Evolutionary conservation across 30 jellyfish, hydroid and myxozoan species (phyloP), one percentile per base, ranked within the genome.

Genomic region (Hydractinia echinata): DNA sequence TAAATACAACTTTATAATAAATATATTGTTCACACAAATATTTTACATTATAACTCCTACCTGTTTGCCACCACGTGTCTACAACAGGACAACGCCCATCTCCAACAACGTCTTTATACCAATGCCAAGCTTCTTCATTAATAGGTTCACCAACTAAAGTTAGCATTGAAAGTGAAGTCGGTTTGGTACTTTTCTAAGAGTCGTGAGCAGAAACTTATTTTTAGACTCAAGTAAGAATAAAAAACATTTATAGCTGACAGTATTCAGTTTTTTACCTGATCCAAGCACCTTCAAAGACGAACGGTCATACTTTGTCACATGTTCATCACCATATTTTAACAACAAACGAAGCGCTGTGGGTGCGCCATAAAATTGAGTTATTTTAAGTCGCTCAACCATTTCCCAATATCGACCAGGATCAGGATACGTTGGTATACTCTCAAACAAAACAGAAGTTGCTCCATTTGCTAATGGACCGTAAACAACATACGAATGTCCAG

Each of bases 11-110:
- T 30, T 30, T 30, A 30, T 30, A 30, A 30, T 2, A 30, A 30
- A 30, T 30, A 30, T 30, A 30, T 30, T 30, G 44, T 30, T 30
- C 44, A 30, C 44, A 30, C 44, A 30, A 30, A 0, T 30, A 30
- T 30, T 30, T 30, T 30, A 30, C 44, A 30, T 30, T 30, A 30
- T 2, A 30, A 30, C 8, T 52, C 54, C 19, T 53, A 87, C 99
- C 99, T 62, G 99, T 94, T 80, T 94, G 99, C 99, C 99, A 94
- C 99, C 99, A 94, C 11, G 99, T 84, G 61, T 94, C 99, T 49
- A 88, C 96, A 64, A 94, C 73, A 4, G 99, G 99, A 73, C 97
- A 94, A 51, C 90, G 67, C 39, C 95, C 95, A 9, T 94, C 95
- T 48, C 99, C 99, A 52, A 94, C 95, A 81, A 94, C 96, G 73